Evolutionary conservation across 2,888 invertebrate genomes (phyloP).

Genomic region (Panorpa germanica): DNA sequence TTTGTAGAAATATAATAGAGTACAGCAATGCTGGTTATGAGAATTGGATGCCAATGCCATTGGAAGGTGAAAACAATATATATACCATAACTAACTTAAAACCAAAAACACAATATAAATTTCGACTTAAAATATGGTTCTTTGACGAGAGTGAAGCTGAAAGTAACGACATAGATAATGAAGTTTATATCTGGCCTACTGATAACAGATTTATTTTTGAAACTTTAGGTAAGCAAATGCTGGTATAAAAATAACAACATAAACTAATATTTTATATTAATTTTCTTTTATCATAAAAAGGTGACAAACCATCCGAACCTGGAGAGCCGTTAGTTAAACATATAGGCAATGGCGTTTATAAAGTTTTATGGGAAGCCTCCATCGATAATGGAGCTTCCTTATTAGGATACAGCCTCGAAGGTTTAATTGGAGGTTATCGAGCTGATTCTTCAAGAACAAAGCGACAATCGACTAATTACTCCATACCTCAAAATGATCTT

Average conservation of each 20-base stretch:
- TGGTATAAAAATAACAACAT: slow-evolving; percentile 1
- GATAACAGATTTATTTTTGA: slow-evolving; percentile 53
- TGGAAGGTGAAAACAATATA: too few species aligned
- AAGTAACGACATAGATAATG: too few species aligned
- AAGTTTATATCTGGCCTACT: slow-evolving; percentile 49
- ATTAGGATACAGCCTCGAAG: slow-evolving; percentile 56
- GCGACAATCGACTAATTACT: slow-evolving; percentile 18
- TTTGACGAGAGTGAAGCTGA: too few species aligned
- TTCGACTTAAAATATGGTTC: slow-evolving; percentile 40
- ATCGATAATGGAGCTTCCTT: slow-evolving; percentile 60
- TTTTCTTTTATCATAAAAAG: slow-evolving; percentile 21
- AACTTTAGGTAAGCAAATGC: slow-evolving; percentile 40
- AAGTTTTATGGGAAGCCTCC: slow-evolving; percentile 66
- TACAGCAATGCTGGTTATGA: too few species aligned
- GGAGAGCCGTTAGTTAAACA: slow-evolving; percentile 56
- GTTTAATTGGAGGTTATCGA: slow-evolving; percentile 18
- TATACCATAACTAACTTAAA: too few species aligned
- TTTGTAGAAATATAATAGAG: too few species aligned
- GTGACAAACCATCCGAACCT: slow-evolving; percentile 63
- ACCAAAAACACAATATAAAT: slow-evolving; percentile 61
- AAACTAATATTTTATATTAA: slow-evolving; percentile 6
- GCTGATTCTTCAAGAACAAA: neutral
- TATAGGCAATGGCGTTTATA: slow-evolving; percentile 51
- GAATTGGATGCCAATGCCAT: too few species aligned
- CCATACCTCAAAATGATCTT: slow-evolving; percentile 17